phyloP scores from a whole-genome alignment of 2,113 vertebrate genomes.

The Crocuta crocuta region DNA sequence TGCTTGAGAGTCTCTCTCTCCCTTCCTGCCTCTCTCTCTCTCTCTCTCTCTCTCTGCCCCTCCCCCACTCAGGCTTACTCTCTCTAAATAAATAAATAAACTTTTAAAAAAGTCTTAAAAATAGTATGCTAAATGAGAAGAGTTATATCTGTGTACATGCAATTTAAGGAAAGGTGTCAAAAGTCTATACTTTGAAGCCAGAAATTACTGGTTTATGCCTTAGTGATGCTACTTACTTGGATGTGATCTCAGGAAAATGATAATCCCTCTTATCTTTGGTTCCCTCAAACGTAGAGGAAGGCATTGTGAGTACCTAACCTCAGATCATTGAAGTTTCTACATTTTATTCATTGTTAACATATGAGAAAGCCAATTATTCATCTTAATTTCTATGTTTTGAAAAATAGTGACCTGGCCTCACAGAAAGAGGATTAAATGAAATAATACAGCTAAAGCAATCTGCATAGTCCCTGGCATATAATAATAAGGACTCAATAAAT shows the following conservation, averaged over 20 bases:
- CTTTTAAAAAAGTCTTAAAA: neutral
- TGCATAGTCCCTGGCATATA: neutral
- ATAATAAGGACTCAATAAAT: neutral
- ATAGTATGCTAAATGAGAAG: neutral
- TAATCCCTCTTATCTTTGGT: neutral
- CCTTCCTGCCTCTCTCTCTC: no score
- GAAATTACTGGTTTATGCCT: neutral
- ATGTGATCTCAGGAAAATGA: neutral
- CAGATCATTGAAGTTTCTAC: neutral
- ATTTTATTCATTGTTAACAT: neutral
- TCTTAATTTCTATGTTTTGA: constrained; percentile 27
- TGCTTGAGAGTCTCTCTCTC: no score
- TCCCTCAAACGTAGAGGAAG: neutral
- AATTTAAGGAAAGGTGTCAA: neutral
- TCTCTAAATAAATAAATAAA: no score
- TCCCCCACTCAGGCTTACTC: no score
- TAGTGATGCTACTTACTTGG: neutral
- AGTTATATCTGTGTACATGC: neutral
- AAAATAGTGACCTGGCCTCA: neutral
- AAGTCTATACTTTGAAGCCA: neutral
- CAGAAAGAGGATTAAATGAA: neutral
- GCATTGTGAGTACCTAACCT: neutral
- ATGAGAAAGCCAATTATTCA: constrained; percentile 25
- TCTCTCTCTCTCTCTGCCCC: no score
- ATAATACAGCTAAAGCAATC: neutral